Evolutionary conservation across 2,797 vertebrate genomes (phyloP).

Genomic region (Sylvia borin): DNA sequence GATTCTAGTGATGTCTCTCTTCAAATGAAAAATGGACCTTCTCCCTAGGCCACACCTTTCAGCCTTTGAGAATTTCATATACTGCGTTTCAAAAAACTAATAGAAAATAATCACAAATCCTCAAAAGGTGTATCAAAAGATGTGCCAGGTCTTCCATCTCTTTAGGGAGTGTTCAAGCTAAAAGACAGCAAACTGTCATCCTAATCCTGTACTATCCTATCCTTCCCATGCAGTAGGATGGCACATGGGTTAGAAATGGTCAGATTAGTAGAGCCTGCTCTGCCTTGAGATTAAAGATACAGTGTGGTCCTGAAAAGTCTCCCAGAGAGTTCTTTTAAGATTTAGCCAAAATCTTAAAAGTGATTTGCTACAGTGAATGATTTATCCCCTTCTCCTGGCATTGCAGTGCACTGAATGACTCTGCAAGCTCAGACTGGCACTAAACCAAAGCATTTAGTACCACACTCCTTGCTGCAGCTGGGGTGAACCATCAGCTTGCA

Average conservation of each 20-base stretch:
- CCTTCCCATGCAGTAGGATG: not conserved
- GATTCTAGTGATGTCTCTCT: not conserved
- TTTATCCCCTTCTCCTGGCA: not conserved
- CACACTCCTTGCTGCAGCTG: not conserved
- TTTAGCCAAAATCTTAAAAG: not conserved
- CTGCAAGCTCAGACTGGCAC: not conserved
- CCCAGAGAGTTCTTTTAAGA: not conserved
- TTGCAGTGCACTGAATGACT: not conserved
- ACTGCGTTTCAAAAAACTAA: not conserved
- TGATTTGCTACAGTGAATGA: accelerated
- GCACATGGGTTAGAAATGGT: not conserved
- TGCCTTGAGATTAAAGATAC: not conserved
- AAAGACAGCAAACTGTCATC: not conserved
- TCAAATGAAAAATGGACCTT: not conserved
- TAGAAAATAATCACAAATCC: not conserved
- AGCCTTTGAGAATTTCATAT: not conserved
- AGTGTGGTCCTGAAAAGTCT: not conserved
- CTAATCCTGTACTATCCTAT: not conserved
- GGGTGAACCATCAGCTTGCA: not conserved
- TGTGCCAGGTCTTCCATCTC: not conserved
- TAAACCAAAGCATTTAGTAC: not conserved
- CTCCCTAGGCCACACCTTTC: not conserved
- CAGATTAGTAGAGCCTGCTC: not conserved
- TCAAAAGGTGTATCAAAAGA: not conserved
- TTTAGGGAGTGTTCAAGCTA: not conserved